A percentile compares a stretch with the other conserved stretches of the same genome.
Conservation (phyloP, 2,797 vertebrate genomes). For the Oreonectes daqikongensis region DNA sequence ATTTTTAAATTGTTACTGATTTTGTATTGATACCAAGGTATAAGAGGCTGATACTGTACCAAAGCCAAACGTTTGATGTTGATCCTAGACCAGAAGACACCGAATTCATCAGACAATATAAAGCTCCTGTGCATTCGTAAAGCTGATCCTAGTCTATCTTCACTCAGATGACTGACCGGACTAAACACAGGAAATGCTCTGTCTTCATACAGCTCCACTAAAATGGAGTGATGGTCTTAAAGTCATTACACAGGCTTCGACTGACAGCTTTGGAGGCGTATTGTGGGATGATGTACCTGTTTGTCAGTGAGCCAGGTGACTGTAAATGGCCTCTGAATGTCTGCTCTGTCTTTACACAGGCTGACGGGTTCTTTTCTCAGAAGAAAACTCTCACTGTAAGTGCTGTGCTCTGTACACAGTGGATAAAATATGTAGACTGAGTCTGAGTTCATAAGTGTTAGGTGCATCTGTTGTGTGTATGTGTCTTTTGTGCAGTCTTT, state of each 20-base stretch:
- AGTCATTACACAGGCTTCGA: slow-evolving; percentile 23
- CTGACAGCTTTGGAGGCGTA: slow-evolving; percentile 27
- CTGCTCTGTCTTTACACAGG: slow-evolving; percentile 65
- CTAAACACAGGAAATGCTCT: too few relatives aligned
- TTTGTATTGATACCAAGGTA: too few relatives aligned
- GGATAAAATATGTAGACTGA: slow-evolving; percentile 31
- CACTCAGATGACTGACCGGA: too few relatives aligned
- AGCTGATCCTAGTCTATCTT: too few relatives aligned
- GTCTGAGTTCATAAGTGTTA: slow-evolving; percentile 14
- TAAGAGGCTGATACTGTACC: too few relatives aligned
- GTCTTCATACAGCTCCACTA: too few relatives aligned
- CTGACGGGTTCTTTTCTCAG: slow-evolving; percentile 64
- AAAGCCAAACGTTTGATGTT: too few relatives aligned
- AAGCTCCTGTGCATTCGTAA: background rate
- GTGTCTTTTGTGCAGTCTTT: slow-evolving; percentile 4
- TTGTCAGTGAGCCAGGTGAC: slow-evolving; percentile 47
- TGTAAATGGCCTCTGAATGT: slow-evolving; percentile 57
- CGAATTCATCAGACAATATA: too few relatives aligned
- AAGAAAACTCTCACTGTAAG: slow-evolving; percentile 66
- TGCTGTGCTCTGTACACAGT: slow-evolving; percentile 40
- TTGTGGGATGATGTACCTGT: slow-evolving; percentile 52
- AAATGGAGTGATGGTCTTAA: too few relatives aligned
- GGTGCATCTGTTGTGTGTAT: background rate
- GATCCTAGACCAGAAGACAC: too few relatives aligned
- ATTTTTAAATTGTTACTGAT: too few relatives aligned